Percentiles rank a stretch among this genome's conserved stretches.
These are phyloP conservation scores for Branchinecta lindahli DNA, from an alignment of 1,140 invertebrate species.

Conservation along the genomic window DNA sequence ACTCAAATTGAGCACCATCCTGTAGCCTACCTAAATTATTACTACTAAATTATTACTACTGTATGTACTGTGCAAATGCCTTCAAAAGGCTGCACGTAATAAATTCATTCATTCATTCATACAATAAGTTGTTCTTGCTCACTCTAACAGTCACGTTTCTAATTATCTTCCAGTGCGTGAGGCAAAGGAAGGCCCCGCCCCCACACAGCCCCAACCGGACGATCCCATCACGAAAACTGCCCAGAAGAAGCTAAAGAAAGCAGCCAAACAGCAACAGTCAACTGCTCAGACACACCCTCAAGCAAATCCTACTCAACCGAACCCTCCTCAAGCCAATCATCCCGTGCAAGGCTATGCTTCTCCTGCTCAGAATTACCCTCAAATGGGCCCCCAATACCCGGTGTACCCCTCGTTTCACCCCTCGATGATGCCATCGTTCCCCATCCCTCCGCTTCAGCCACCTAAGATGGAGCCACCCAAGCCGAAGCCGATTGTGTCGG, in stretches of 20 bases:
- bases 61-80: too few relatives aligned
- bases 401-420: constrained; percentile 21
- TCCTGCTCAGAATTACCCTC: constrained; percentile 19
- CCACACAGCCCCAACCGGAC: constrained; percentile 13
- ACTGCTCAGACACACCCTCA: constrained; percentile 14
- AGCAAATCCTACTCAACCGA: constrained; percentile 18
- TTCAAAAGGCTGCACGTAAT: too few relatives aligned
- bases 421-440: constrained; percentile 20
- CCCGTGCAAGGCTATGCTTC: constrained; percentile 23
- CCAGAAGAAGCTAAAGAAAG: constrained; percentile 25
- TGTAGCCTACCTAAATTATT: too few relatives aligned
- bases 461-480: constrained; percentile 26
- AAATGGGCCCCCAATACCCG: constrained; percentile 18
- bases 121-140: too few relatives aligned
- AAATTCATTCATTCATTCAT: too few relatives aligned
- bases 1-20: too few relatives aligned
- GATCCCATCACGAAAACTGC: constrained; percentile 22
- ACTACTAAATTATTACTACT: too few relatives aligned
- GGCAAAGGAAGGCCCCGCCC: background rate
- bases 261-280: background rate
- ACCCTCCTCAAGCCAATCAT: constrained; percentile 20
- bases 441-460: constrained; percentile 18
- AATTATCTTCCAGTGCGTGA: background rate
- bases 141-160: too few relatives aligned
- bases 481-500: constrained; percentile 25